Evolutionary conservation across 2,797 vertebrate genomes (phyloP).

Genomic region (Sebastes hopkinsi): DNA sequence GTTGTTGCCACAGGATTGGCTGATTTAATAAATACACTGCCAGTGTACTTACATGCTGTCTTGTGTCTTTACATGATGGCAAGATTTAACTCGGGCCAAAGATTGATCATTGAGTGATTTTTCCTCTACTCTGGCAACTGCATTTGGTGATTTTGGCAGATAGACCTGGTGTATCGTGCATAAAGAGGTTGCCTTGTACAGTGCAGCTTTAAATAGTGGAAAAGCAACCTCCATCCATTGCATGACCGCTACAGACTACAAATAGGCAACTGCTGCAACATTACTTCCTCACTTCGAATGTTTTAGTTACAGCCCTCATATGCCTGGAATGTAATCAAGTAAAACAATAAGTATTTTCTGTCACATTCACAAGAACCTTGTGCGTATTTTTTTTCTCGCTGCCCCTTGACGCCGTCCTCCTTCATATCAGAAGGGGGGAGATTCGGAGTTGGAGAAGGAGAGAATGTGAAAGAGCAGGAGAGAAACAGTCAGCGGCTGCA

Average conservation of each 20-base stretch:
- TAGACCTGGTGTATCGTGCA: neutral
- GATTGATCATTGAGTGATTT: neutral
- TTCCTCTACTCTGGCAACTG: neutral
- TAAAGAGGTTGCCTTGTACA: neutral
- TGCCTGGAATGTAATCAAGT: neutral
- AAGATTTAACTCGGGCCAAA: neutral
- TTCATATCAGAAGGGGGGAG: conserved; percentile 17
- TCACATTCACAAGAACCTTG: neutral
- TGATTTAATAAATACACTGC: neutral
- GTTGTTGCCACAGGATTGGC: neutral
- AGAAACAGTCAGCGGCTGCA: conserved; percentile 62
- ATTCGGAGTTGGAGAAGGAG: conserved; percentile 25
- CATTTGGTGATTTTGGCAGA: neutral
- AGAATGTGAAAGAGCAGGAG: conserved; percentile 57
- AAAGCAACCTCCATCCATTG: neutral
- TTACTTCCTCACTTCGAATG: neutral
- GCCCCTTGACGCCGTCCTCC: neutral
- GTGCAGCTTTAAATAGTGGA: neutral
- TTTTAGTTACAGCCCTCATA: neutral
- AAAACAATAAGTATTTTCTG: neutral
- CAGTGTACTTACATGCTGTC: neutral
- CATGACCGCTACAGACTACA: neutral
- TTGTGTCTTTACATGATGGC: neutral
- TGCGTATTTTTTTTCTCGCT: neutral
- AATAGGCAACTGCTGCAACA: neutral